Base-by-base conservation (phyloP, 2,797 vertebrate species). In the Microcaecilia unicolor region DNA sequence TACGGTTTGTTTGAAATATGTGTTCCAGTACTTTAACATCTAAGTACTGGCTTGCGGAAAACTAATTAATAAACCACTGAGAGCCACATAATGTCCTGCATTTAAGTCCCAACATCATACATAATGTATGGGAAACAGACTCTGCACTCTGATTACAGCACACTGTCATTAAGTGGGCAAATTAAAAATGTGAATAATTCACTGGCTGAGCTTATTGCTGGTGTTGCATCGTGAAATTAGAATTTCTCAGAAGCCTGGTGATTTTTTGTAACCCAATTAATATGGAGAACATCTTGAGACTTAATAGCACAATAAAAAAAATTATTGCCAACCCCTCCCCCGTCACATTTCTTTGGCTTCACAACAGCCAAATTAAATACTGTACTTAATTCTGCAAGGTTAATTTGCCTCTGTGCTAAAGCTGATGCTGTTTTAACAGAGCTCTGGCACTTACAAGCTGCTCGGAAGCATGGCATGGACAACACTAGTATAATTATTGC, bases 181-280 rank as follows among this genome's bases (percentile, higher is more conserved):
- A 85, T 86, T 86, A 86, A 82, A 83, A 79, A 88, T 79, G 81
- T 85, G 82, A 85, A 86, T 89, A 85, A 88, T 86, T 88, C 84
- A 86, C 80, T 80, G 78, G 70, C 76, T 80, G 76, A 75, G 81
- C 78, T 79, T 80, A 85, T 82, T 85, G 80, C 85, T 81, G 81
- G 72, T 68, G 67, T 82, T 84, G 81, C 81, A 83, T 84, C 81
- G 79, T 84, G 80, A 80, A 84, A 85, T 87, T 84, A 85, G 81
- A 84, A 86, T 82, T 87, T 87, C 78, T 86, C 86, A 87, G 87
- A 85, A 83, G 82, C 79, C 69, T 82, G 75, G 84, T 82, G 83
- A 83, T 84, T 87, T 85, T 48, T 83, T 83, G 85, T 84, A 83
- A 86, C 80, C 75, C 79, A 85, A 85, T 86, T 86, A 86, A 81